Conservation (phyloP, 2,888 invertebrate genomes). For the Punctoribates punctum region DNA sequence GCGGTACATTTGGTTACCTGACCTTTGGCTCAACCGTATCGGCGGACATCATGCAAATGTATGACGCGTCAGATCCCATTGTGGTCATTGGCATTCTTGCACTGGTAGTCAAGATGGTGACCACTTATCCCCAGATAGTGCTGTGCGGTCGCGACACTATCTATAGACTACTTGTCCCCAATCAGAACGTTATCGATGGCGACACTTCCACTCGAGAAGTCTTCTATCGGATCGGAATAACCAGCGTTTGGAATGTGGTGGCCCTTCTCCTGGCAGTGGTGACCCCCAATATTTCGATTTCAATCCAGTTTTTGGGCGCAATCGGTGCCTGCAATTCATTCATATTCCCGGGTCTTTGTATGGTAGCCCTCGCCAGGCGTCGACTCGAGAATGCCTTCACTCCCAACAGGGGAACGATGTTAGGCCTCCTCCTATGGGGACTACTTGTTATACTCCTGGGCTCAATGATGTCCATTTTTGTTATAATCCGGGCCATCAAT, state of each 20-base stretch:
- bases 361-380: constrained; percentile 24
- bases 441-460: constrained; percentile 34
- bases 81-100: constrained; percentile 56
- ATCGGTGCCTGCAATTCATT: constrained; percentile 63
- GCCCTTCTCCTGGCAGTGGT: constrained; percentile 43
- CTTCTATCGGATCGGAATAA: background rate
- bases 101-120: constrained; percentile 57
- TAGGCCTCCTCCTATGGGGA: background rate
- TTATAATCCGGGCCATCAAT: constrained; percentile 24
- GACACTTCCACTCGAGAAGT: background rate
- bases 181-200: background rate
- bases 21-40: constrained; percentile 61
- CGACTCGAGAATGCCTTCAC: background rate
- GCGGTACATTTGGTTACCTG: constrained; percentile 60
- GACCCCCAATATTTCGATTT: constrained; percentile 59
- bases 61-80: constrained; percentile 55
- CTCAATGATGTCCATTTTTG: constrained; percentile 24
- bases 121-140: constrained; percentile 56
- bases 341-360: constrained; percentile 57
- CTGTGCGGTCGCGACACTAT: constrained; percentile 53
- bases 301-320: constrained; percentile 61
- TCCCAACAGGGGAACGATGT: background rate
- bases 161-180: background rate
- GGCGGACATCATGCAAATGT: constrained; percentile 59
- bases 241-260: constrained; percentile 33